Base-by-base conservation (phyloP, 2,888 invertebrate genomes). In the Dolichopus griseipennis region DNA sequence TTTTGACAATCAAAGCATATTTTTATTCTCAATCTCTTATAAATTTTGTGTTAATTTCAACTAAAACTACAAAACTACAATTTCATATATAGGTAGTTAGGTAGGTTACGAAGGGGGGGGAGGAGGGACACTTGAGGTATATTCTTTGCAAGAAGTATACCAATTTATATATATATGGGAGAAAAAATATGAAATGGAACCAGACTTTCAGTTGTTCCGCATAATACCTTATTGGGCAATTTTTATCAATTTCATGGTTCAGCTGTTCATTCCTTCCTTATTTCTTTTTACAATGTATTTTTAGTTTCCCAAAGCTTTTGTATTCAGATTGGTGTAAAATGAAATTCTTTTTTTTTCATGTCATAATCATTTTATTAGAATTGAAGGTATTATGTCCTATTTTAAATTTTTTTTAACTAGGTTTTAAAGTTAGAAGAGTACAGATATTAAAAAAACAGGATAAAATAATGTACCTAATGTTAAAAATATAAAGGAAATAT, bases 211-310 rank as follows among this genome's bases (percentile, higher is more conserved):
- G 3, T 18, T 52, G 52, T 52, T 52, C n/a, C 52, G 52, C 52
- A 52, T 52, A 52, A 18, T 18, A n/a, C 52, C 52, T 52, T 52
- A 52, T 52, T 52, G 52, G 52, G 18, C 52, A 52, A 52, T 52
- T 52, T 52, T 52, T 52, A 52, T 52, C n/a, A 52, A 52, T 52
- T n/a, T 52, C 52, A 52, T 52, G 52, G 52, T 52, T 52, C 52
- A 52, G 52, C 52, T 6, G 18, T 18, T n/a, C 18, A 27, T 27
- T 6, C 18, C 15, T 52, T 43, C 7, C 10, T 37, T n/a, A 4
- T 10, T 37, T 37, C 37, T 37, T 37, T 27, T 37, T 9, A 37
- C 8, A 37, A 10, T 27, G 2, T 27, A 4, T 27, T 27, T 27
- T 27, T 27, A 27, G 27, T 27, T 27, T 27, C 5, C 27, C n/a